Percentiles rank a stretch among this genome's conserved stretches.
Conservation (phyloP, 2,888 invertebrate species). For the Sturmia bella region DNA sequence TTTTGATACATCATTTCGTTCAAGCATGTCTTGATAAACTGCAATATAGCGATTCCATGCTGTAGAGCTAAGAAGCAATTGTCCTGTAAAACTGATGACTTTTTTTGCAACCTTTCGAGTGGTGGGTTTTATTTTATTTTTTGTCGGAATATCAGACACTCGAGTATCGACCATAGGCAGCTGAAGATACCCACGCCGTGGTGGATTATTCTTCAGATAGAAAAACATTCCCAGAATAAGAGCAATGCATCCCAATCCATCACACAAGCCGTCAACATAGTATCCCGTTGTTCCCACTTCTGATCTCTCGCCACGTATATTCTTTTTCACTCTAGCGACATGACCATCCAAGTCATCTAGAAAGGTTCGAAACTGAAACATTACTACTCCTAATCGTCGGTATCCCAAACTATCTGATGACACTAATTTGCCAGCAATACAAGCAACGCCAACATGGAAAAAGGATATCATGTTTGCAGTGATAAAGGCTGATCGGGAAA, state of each 20-base stretch:
- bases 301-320: constrained; percentile 89
- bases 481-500: constrained; percentile 85
- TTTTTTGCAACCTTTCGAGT: constrained; percentile 86
- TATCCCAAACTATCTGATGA: constrained; percentile 88
- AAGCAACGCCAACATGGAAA: constrained; percentile 89
- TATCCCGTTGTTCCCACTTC: constrained; percentile 92
- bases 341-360: constrained; percentile 93
- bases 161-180: constrained; percentile 82
- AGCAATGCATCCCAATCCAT: constrained; percentile 88
- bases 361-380: constrained; percentile 91
- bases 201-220: constrained; percentile 88
- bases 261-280: constrained; percentile 91
- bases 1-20: constrained; percentile 84
- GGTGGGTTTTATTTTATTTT: constrained; percentile 86
- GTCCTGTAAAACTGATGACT: constrained; percentile 86
- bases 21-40: constrained; percentile 89
- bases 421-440: constrained; percentile 88
- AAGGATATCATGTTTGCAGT: constrained; percentile 93
- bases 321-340: constrained; percentile 89
- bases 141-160: constrained; percentile 82
- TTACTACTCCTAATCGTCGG: constrained; percentile 87
- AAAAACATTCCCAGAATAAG: constrained; percentile 87
- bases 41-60: constrained; percentile 94
- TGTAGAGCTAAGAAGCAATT: constrained; percentile 88
- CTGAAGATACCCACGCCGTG: constrained; percentile 88